Evolutionary conservation across 2,888 invertebrate species (phyloP).

Genomic region (Mythimna lalbum): DNA sequence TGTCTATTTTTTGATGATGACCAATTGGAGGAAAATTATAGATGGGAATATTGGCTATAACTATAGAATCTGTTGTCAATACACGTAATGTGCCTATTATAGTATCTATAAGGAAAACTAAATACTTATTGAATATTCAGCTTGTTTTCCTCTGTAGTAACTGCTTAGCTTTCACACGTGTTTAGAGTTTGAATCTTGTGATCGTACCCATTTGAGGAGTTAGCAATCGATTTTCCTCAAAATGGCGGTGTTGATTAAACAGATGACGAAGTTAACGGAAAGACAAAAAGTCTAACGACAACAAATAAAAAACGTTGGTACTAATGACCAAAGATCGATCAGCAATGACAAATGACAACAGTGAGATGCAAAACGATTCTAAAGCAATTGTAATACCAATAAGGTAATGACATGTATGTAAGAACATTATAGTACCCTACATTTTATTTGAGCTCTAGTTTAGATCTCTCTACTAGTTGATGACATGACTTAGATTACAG

Average conservation of each 20-base stretch:
- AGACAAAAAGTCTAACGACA: neutral
- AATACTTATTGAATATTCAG: constrained; percentile 1
- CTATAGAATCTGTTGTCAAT: neutral
- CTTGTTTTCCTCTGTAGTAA: constrained; percentile 31
- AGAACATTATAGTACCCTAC: constrained; percentile 32
- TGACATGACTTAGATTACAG: constrained; percentile 38
- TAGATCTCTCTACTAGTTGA: constrained; percentile 25
- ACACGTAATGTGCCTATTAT: neutral
- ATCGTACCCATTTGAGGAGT: constrained; percentile 10
- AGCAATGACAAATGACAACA: too few species aligned
- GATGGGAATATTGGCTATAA: neutral
- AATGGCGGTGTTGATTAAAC: neutral
- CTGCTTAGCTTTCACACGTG: constrained; percentile 30
- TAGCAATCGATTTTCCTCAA: constrained; percentile 41
- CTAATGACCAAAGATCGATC: neutral
- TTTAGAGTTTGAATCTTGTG: constrained; percentile 27
- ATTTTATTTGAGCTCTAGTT: constrained; percentile 25
- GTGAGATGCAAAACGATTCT: neutral
- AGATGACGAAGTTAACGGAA: neutral
- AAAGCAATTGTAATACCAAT: neutral
- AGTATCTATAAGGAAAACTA: constrained; percentile 27
- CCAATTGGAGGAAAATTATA: neutral
- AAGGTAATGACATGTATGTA: constrained; percentile 16
- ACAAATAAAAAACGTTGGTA: neutral
- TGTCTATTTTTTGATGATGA: neutral